Evolutionary conservation across 2,888 invertebrate species (phyloP).

Genomic region (Chrysolina oricalcia): DNA sequence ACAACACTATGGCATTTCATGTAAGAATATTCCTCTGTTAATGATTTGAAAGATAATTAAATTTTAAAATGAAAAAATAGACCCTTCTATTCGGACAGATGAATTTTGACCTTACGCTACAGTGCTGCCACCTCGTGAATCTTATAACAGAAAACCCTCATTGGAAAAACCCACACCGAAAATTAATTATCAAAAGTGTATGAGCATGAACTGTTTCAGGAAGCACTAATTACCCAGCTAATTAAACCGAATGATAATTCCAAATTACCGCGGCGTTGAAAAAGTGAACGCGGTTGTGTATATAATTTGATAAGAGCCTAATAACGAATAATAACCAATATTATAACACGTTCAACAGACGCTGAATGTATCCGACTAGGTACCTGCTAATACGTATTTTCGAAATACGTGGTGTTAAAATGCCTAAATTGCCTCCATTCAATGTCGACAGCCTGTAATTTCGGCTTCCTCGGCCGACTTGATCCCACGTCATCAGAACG

Average conservation of each 20-base stretch:
- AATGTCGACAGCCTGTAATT: constrained; percentile 70
- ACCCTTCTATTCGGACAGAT: no score
- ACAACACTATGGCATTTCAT: no score
- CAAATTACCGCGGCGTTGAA: constrained; percentile 17
- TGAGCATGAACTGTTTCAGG: background rate
- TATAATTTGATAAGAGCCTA: constrained; percentile 43
- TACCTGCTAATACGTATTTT: constrained; percentile 64
- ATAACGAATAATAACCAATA: constrained; percentile 46
- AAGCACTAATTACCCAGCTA: background rate
- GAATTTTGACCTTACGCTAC: no score
- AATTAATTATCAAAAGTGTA: background rate
- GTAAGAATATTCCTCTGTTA: no score
- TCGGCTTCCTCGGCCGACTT: constrained; percentile 66
- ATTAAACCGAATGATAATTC: constrained; percentile 22
- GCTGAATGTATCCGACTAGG: constrained; percentile 56
- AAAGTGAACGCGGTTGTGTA: constrained; percentile 18
- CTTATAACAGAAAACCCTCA: no score
- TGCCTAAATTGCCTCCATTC: constrained; percentile 70
- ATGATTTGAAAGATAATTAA: no score
- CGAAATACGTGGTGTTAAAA: constrained; percentile 69
- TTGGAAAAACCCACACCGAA: no score
- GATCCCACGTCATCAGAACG: constrained; percentile 56
- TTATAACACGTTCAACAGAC: constrained; percentile 53
- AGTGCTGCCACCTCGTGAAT: no score
- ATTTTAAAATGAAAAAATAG: no score